These are phyloP conservation scores for Rhabdornis inornatus DNA, from an alignment of 2,113 vertebrate genomes.

Conservation along the genomic window DNA sequence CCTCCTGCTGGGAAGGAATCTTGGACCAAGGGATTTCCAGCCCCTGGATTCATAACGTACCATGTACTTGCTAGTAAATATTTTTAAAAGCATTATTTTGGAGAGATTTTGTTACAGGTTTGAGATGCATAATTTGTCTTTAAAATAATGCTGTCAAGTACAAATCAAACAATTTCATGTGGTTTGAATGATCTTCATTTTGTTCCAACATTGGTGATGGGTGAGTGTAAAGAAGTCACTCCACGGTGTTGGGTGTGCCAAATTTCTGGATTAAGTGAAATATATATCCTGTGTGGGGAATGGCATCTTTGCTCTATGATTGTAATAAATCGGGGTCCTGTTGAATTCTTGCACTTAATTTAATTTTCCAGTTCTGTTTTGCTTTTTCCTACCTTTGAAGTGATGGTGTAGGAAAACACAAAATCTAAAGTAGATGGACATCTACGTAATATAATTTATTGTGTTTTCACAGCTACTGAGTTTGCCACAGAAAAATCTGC, in stretches of 20 bases:
- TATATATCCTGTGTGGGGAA: no score
- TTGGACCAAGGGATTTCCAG: background rate
- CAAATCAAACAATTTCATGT: background rate
- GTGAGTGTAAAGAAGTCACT: background rate
- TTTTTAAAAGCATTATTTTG: background rate
- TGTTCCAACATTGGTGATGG: background rate
- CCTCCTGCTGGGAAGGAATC: background rate
- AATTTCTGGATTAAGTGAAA: background rate
- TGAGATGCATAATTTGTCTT: background rate
- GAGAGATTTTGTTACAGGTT: background rate
- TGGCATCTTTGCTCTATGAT: accelerated
- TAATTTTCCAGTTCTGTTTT: background rate
- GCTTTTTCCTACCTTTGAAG: background rate
- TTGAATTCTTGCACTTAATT: background rate
- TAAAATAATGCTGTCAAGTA: background rate
- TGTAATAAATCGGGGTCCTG: background rate
- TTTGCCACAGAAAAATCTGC: background rate
- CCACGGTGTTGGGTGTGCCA: background rate
- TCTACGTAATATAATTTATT: no score
- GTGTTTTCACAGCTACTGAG: background rate
- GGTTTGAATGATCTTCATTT: background rate
- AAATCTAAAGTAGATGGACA: background rate
- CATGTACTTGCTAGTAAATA: background rate
- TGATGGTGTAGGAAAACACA: background rate
- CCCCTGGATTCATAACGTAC: accelerated